Evolutionary conservation across 2,113 vertebrate species (phyloP).

Genomic region (Pleuronectes platessa): DNA sequence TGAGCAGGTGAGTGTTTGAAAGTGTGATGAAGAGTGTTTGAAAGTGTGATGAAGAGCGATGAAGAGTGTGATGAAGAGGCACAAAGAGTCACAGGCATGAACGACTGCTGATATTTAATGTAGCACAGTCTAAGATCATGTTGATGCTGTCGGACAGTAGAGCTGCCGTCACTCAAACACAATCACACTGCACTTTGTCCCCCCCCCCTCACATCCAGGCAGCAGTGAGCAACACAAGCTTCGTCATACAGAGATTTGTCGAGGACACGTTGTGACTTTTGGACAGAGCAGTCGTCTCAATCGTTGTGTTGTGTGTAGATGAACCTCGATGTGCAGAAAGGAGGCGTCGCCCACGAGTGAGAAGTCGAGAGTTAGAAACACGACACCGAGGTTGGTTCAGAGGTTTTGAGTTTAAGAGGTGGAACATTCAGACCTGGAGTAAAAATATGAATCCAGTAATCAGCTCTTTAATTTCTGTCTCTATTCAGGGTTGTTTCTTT

Average conservation of each 20-base stretch:
- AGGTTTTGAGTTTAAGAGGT: too few relatives aligned
- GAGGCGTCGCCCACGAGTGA: not conserved
- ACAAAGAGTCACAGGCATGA: conserved; percentile 52
- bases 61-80: not conserved
- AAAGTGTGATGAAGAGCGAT: too few relatives aligned
- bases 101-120: conserved; percentile 71
- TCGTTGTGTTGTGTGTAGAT: not conserved
- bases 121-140: conserved; percentile 67
- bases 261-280: not conserved
- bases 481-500: too few relatives aligned
- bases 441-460: too few relatives aligned
- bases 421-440: too few relatives aligned
- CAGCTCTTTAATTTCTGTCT: too few relatives aligned
- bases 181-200: not conserved
- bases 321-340: not conserved
- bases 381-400: too few relatives aligned
- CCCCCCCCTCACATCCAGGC: conserved; percentile 3
- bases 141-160: conserved; percentile 64
- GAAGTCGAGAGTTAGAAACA: not conserved
- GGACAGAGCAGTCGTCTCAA: not conserved
- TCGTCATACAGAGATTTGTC: not conserved
- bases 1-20: too few relatives aligned
- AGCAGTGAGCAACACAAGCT: not conserved
- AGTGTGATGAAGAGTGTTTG: too few relatives aligned
- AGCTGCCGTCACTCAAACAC: conserved; percentile 41